Conservation (phyloP, 2,888 invertebrate genomes). For the Alitta virens region DNA sequence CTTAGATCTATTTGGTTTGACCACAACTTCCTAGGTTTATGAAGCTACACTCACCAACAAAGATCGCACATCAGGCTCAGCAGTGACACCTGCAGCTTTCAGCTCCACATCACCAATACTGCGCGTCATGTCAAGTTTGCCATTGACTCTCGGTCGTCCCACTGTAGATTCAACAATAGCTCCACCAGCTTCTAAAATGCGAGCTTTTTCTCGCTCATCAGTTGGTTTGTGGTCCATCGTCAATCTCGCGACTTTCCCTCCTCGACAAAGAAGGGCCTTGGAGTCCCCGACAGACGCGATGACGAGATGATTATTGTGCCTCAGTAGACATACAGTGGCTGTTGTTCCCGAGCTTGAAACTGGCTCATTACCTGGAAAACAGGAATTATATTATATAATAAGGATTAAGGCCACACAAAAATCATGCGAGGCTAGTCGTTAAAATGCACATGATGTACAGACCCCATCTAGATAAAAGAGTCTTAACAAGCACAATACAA, state of each 20-base stretch:
- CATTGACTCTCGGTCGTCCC: conserved; percentile 58
- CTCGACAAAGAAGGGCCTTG: conserved; percentile 59
- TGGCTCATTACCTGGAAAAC: conserved; percentile 13
- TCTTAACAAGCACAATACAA: no score
- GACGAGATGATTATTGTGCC: conserved; percentile 57
- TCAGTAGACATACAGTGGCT: conserved; percentile 61
- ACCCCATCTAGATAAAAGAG: no score
- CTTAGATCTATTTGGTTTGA: no score
- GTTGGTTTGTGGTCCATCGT: conserved; percentile 60
- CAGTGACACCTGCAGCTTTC: conserved; percentile 59
- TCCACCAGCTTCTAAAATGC: conserved; percentile 58
- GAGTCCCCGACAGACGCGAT: conserved; percentile 62
- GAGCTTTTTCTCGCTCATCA: conserved; percentile 54
- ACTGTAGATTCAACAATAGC: conserved; percentile 53
- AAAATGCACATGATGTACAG: no score
- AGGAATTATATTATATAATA: background rate
- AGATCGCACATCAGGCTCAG: conserved; percentile 56
- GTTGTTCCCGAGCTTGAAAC: conserved; percentile 57
- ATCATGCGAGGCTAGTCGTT: no score
- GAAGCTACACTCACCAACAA: conserved; percentile 55
- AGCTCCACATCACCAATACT: conserved; percentile 61
- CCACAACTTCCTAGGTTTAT: no score
- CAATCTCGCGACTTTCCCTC: conserved; percentile 56
- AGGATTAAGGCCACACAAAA: no score
- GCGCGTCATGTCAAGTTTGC: conserved; percentile 60